Base-by-base conservation (phyloP, 1,140 invertebrate genomes). In the Paramacrobiotus metropolitanus region DNA sequence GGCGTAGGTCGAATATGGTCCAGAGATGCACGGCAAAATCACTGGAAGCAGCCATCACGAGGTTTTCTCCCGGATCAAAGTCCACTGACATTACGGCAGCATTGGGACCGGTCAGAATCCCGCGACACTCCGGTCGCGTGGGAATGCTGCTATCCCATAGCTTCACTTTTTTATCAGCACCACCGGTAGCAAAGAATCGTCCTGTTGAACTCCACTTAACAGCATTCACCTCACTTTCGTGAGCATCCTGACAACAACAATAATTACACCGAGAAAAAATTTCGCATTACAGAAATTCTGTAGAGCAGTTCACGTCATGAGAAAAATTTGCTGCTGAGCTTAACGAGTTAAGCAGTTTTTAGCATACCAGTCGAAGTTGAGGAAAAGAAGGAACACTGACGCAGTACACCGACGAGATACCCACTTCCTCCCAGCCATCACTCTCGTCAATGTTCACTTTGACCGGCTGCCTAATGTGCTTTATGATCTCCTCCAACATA, bases 11-110 rank as follows among this genome's bases (percentile, higher is more conserved):
- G 59, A 73, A 77, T 31, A 94, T 80, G 2, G 85, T 87, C 92
- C 92, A 96, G 31, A 96, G 84, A 60, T 90, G 78, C 70, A 86
- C 87, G 0, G 91, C 90, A 73, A 87, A 91, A 75, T 96, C 92
- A 73, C 89, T 90, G 30, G 88, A 93, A 24, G 90, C 86, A 59
- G 83, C 91, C 31, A 95, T 76, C 61, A 95, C 79, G 65, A 86
- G 78, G 24, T 80, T 80, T 34, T 87, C 89, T 70, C 87, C 86
- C 29, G 83, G 79, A 72, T 94, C 90, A 73, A 93, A 94, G 70
- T 94, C 89, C 44, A 96, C 81, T 1, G 86, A 88, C 80, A 89
- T 91, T 20, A 95, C 83, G 59, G 83, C 85, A 3, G 85, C 86
- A 75, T 93, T 95, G 68, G 87, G 90, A 2, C 90, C 91, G 15